Evolutionary conservation across 2,888 invertebrate species (phyloP).

Genomic region (Chymomyza procnemis): DNA sequence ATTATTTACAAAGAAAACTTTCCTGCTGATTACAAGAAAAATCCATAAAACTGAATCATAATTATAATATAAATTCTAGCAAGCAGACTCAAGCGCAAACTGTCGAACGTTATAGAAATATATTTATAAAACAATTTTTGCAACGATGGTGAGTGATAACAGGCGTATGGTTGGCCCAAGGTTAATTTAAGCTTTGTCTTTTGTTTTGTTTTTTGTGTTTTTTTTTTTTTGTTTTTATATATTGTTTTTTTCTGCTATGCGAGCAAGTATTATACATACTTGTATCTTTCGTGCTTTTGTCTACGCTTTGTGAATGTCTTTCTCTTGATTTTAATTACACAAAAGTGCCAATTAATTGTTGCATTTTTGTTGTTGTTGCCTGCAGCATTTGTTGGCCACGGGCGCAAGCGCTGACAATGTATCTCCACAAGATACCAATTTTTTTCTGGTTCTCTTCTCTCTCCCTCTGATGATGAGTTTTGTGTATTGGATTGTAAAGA

Average conservation of each 20-base stretch:
- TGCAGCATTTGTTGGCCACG: conserved; percentile 16
- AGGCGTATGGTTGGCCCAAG: not conserved
- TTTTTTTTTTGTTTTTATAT: conserved; percentile 1
- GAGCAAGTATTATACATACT: not conserved
- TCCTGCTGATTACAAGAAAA: not conserved
- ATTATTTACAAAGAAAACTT: too few relatives aligned
- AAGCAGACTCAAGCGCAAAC: not conserved
- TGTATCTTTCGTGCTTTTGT: conserved; percentile 30
- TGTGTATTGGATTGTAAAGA: not conserved
- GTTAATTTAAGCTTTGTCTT: not conserved
- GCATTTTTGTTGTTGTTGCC: conserved; percentile 33
- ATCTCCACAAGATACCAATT: not conserved
- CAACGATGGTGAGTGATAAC: not conserved
- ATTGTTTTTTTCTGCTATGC: not conserved
- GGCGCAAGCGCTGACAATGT: conserved; percentile 2
- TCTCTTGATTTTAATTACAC: conserved; percentile 63
- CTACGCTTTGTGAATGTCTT: conserved; percentile 42
- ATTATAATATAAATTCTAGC: not conserved
- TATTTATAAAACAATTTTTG: too few relatives aligned
- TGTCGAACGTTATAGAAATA: too few relatives aligned
- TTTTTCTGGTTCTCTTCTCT: conserved; percentile 13
- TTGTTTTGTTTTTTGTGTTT: not conserved
- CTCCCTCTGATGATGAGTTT: conserved; percentile 1
- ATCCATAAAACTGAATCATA: not conserved
- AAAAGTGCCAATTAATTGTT: conserved; percentile 67